Base-by-base conservation (phyloP, 2,113 vertebrate species). In the Ceuthmochares aereus region DNA sequence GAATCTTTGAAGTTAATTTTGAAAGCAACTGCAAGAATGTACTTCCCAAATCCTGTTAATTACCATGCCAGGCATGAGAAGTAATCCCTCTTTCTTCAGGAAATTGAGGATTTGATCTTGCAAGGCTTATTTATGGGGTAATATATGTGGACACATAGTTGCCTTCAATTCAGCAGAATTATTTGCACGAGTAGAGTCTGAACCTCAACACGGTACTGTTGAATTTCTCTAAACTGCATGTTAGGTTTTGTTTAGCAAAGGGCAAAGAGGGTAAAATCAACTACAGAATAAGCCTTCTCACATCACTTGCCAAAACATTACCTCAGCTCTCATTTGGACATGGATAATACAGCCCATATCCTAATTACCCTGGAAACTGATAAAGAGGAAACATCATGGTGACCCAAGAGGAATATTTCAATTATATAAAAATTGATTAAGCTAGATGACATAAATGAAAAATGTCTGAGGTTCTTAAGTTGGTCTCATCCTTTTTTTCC, bases 1-100 rank as follows among this genome's bases (percentile, higher is more conserved):
- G 83, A 83, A 95, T 94, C 95, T 96, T 96, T 96, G 93, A 93
- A 97, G 97, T 95, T 94, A 87, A 95, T 96, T 95, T 93, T 79
- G 70, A 95, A 96, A 95, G 86, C 88, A 95, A 60, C 90, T 96
- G 70, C 67, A 95, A 95, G 82, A 96, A 92, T 62, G 69, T 84
- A 76, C 90, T 93, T 94, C 78, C 90, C 82, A 95, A 95, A 95
- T 95, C 94, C 91, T 92, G 63, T 92, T 97, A 97, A 96, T 95
- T 96, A 94, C 91, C 92, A 54, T 92, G 85, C 89, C 89, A 90
- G 78, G 88, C 80, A 87, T 83, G 37, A 96, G 74, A 95, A 93
- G 42, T 81, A 80, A 97, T 97, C 95, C 74, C 19, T 34, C 4
- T 26, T 70, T 55, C 64, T 77, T 30, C 51, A 90, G 87, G 84